phyloP scores from a whole-genome alignment of 2,797 vertebrate species.

The Adrianichthys oophorus region DNA sequence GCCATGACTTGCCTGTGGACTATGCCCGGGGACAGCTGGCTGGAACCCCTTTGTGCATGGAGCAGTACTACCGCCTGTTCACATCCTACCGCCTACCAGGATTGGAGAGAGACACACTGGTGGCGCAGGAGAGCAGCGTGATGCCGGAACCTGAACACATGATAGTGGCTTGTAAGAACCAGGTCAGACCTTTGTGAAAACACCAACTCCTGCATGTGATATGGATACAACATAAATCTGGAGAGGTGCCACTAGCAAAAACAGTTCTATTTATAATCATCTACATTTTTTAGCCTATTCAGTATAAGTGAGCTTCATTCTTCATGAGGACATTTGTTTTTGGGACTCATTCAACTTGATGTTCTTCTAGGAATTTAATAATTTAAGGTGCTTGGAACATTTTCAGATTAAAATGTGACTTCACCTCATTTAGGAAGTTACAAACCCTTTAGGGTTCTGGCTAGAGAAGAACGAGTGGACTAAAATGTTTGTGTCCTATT shows the following conservation, averaged over 20 bases:
- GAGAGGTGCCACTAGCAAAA: no score
- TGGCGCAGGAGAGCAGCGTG: conserved; percentile 83
- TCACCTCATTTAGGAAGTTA: background rate
- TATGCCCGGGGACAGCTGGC: conserved; percentile 89
- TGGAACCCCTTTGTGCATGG: conserved; percentile 91
- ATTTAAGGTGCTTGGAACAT: background rate
- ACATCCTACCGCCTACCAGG: conserved; percentile 92
- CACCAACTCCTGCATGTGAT: background rate
- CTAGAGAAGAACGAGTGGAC: background rate
- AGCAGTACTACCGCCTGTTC: conserved; percentile 95
- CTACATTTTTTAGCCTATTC: no score
- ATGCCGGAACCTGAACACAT: conserved; percentile 91
- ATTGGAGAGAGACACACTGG: conserved; percentile 85
- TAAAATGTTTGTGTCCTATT: conserved; percentile 9
- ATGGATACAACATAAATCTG: no score
- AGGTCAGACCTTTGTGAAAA: conserved; percentile 77
- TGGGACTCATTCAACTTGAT: background rate
- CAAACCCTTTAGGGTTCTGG: background rate
- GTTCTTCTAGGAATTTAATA: background rate
- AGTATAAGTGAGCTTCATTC: no score
- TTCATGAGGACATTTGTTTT: no score
- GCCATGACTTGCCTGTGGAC: conserved; percentile 85
- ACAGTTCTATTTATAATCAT: no score
- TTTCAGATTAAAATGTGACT: background rate
- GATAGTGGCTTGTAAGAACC: conserved; percentile 93